Percentiles rank a stretch among this genome's conserved stretches.
Conservation (phyloP, 2,797 vertebrate genomes). For the Pteropus rufus region DNA sequence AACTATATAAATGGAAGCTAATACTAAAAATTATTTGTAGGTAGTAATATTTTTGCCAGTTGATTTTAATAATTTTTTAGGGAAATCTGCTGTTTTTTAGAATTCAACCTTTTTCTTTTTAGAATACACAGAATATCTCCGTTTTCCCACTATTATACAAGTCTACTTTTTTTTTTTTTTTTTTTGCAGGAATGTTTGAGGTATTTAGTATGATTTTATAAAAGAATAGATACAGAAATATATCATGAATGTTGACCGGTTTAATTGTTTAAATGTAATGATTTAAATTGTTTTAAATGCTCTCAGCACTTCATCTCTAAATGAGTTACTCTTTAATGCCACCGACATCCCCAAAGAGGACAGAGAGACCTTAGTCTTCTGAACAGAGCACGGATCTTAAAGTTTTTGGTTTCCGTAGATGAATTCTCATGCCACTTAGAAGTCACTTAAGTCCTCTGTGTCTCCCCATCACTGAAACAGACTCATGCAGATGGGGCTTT, state of each 20-base stretch:
- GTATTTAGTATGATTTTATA: neutral
- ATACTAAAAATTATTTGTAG: neutral
- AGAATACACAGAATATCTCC: neutral
- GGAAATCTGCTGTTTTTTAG: neutral
- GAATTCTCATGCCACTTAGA: neutral
- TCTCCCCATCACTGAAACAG: neutral
- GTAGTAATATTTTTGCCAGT: neutral
- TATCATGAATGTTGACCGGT: neutral
- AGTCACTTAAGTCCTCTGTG: neutral
- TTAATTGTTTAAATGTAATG: neutral
- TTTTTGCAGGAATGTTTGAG: neutral
- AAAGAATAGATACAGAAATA: neutral
- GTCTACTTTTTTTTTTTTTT: neutral
- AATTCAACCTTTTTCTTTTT: neutral
- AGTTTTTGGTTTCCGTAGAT: neutral
- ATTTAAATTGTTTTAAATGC: neutral
- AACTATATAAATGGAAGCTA: constrained; percentile 4
- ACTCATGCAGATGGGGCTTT: neutral
- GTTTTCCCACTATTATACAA: neutral
- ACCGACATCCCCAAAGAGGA: neutral
- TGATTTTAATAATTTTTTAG: neutral
- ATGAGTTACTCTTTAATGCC: neutral
- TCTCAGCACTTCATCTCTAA: neutral
- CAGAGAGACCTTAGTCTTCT: neutral
- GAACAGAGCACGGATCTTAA: neutral